Percentiles rank a stretch among this genome's conserved stretches.
Conservation (phyloP, 1,140 invertebrate genomes). For the Drosophila sturtevanti region DNA sequence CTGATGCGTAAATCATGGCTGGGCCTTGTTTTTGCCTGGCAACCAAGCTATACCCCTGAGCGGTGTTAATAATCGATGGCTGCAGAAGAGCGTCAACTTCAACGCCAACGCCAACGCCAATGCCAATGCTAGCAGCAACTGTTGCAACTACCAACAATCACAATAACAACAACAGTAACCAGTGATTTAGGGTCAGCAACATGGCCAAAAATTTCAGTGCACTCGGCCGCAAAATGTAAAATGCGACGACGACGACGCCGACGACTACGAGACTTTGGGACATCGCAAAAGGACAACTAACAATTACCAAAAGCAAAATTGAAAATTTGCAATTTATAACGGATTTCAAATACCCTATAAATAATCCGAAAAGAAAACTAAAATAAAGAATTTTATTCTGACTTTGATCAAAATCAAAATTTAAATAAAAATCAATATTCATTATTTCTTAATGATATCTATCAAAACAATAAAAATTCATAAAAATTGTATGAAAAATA, state of each 20-base stretch:
- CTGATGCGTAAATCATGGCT: conserved; percentile 32
- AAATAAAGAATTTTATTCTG: no score
- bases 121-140: conserved; percentile 17
- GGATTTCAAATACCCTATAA: not conserved
- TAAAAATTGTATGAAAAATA: no score
- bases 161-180: conserved; percentile 38
- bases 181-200: conserved; percentile 71
- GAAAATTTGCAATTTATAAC: not conserved
- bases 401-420: no score
- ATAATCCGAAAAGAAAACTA: no score
- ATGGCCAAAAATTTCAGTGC: conserved; percentile 57
- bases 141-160: conserved; percentile 27
- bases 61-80: conserved; percentile 70
- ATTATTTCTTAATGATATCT: no score
- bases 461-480: no score
- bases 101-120: conserved; percentile 1
- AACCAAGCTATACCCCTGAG: conserved; percentile 8
- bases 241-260: conserved; percentile 19
- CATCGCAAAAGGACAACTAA: conserved; percentile 26
- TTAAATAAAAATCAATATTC: no score
- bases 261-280: conserved; percentile 5
- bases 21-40: not conserved
- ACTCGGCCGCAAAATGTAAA: conserved; percentile 55
- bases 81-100: conserved; percentile 38
- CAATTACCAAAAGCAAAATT: conserved; percentile 26